phyloP scores from a whole-genome alignment of 2,888 invertebrate species.

The Limnephilus lunatus region DNA sequence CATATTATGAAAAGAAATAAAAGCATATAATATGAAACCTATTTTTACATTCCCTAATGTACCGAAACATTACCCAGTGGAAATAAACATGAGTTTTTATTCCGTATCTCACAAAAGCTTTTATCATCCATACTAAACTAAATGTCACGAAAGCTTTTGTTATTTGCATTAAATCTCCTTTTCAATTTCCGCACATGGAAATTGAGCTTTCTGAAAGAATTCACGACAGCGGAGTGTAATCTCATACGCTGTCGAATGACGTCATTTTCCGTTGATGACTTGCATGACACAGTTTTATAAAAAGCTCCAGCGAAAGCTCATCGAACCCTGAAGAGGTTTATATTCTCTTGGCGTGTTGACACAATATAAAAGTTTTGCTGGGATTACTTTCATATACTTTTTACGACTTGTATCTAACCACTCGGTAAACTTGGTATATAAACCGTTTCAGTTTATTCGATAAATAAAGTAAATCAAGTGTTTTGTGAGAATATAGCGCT shows the following conservation, averaged over 20 bases:
- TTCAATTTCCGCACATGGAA: slow-evolving; percentile 2
- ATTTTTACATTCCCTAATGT: not conserved
- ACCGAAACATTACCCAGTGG: not conserved
- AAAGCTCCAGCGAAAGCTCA: slow-evolving; percentile 20
- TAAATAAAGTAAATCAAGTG: not conserved
- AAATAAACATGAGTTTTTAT: not conserved
- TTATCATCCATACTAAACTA: not conserved
- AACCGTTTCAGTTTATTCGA: not conserved
- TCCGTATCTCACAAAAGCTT: not conserved
- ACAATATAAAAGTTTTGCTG: not conserved
- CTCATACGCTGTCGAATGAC: slow-evolving; percentile 2
- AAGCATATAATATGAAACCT: not conserved
- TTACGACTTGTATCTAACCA: not conserved
- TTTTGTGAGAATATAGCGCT: not conserved
- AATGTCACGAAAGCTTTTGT: not conserved
- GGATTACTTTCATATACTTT: not conserved
- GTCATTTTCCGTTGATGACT: slow-evolving; percentile 14
- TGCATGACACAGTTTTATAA: slow-evolving; percentile 31
- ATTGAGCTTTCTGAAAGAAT: not conserved
- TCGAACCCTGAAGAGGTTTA: slow-evolving; percentile 24
- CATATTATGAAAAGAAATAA: not conserved
- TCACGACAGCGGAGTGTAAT: not conserved
- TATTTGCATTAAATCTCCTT: not conserved
- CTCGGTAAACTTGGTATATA: not conserved
- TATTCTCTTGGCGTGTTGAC: not conserved